Evolutionary conservation across 2,888 invertebrate species (phyloP).

Genomic region (Lasioglossum villosulum): DNA sequence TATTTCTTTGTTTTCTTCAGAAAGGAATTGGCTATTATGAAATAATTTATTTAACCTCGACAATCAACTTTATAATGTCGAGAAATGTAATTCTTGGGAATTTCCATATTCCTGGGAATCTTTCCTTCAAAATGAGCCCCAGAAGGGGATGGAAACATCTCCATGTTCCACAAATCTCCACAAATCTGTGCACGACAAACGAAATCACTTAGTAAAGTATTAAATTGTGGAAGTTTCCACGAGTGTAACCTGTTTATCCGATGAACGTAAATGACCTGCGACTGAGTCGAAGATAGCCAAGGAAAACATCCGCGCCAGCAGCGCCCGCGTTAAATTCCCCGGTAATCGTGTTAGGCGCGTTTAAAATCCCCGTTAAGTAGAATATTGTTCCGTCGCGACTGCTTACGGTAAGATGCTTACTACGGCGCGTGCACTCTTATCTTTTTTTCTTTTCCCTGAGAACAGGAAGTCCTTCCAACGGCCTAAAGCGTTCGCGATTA

Average conservation of each 20-base stretch:
- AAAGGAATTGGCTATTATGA: too few relatives aligned
- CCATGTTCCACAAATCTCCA: too few relatives aligned
- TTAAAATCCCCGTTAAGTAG: slow-evolving; percentile 25
- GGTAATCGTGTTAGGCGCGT: slow-evolving; percentile 23
- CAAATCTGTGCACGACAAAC: too few relatives aligned
- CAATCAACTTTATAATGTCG: too few relatives aligned
- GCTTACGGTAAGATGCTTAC: slow-evolving; percentile 18
- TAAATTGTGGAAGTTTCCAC: not conserved
- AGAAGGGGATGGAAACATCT: too few relatives aligned
- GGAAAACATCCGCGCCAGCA: not conserved
- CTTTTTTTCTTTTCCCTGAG: not conserved
- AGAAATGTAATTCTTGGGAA: too few relatives aligned
- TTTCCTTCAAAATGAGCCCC: too few relatives aligned
- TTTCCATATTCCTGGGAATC: too few relatives aligned
- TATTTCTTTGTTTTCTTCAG: too few relatives aligned
- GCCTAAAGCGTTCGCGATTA: not conserved
- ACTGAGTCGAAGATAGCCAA: slow-evolving; percentile 5
- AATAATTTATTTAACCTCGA: too few relatives aligned
- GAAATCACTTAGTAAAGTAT: not conserved
- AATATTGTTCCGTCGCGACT: slow-evolving; percentile 17
- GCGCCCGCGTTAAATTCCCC: slow-evolving; percentile 19
- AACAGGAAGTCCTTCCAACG: not conserved
- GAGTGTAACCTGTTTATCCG: not conserved
- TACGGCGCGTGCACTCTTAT: not conserved
- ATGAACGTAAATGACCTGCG: not conserved